Conservation (phyloP, 2,113 vertebrate species). For the Hippocampus mohnikei region DNA sequence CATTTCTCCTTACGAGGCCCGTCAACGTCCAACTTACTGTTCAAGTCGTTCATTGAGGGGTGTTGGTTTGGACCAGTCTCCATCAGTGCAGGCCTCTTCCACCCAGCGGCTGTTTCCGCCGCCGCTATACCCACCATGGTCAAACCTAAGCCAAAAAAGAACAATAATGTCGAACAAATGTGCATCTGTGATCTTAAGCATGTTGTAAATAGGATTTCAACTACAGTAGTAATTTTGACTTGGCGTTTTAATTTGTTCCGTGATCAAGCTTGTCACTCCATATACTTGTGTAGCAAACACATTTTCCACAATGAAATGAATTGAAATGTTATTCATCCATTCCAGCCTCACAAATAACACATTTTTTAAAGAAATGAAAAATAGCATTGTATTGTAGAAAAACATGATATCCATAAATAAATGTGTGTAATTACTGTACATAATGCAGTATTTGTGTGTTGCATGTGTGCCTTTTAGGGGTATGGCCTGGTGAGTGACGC, state of each 20-base stretch:
- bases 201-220: not conserved
- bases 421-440: too few relatives aligned
- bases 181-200: not conserved
- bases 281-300: not conserved
- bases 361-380: too few relatives aligned
- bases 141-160: conserved; percentile 54
- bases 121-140: conserved; percentile 80
- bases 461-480: too few relatives aligned
- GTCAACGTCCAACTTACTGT: conserved; percentile 75
- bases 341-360: too few relatives aligned
- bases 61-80: conserved; percentile 96
- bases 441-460: too few relatives aligned
- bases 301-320: not conserved
- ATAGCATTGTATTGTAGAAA: too few relatives aligned
- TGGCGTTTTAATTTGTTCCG: not conserved
- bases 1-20: not conserved
- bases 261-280: not conserved
- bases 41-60: conserved; percentile 89
- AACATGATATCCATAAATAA: too few relatives aligned
- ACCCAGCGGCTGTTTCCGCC: conserved; percentile 89
- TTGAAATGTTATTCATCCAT: not conserved
- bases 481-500: too few relatives aligned
- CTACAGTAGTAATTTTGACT: not conserved
- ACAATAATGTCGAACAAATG: not conserved
- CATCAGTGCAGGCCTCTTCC: conserved; percentile 86